Evolutionary conservation across 2,797 vertebrate genomes (phyloP), one percentile per base, ranked within the genome.

Genomic region (Orestias chungarensis): DNA sequence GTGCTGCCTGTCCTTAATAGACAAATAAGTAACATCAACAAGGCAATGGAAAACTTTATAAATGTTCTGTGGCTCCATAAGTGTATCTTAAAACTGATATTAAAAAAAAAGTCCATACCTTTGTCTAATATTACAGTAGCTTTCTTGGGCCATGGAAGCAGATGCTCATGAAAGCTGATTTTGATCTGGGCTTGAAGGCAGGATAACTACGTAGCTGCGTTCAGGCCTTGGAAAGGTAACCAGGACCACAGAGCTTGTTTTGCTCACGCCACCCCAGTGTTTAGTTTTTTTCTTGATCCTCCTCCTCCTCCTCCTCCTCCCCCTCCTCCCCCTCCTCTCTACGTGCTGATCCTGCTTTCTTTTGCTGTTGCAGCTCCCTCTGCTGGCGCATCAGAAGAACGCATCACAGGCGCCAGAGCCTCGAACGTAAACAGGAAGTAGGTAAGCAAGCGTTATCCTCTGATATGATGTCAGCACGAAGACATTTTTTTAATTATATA

Each of bases 261-360:
- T 93, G 89, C 90, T 91, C 92, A 93, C 90, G 88, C 77, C 78
- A 91, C 91, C 75, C 38, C 79, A 74, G 76, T 78, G 73, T 86
- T 90, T 88, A 83, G 89, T 82, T 83, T 76, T 47, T 57, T 57
- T 57, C 84, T 75, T 69, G 67, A 86, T 86, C 70, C 50, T 27
- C 49, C 81, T 87, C 80, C 90, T 92, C 86, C 84, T 92, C 68
- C 69, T 27, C 49, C 81, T 87, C 80, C 90, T 92, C 86, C 84
- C 92, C 68, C 69, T 86, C 70, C 50, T 27, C 49, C 81, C 87
- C 80, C 90, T 92, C 86, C 84, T 92, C 68, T 68, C 82, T 64
- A 92, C 82, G 66, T 93, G 70, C 70, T 93, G 70, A 90, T 88
- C 79, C 75, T 88, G 87, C 93, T 93, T 85, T 92, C 68, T 86